Conservation (phyloP, 2,888 invertebrate species). For the Cantharis nigra region DNA sequence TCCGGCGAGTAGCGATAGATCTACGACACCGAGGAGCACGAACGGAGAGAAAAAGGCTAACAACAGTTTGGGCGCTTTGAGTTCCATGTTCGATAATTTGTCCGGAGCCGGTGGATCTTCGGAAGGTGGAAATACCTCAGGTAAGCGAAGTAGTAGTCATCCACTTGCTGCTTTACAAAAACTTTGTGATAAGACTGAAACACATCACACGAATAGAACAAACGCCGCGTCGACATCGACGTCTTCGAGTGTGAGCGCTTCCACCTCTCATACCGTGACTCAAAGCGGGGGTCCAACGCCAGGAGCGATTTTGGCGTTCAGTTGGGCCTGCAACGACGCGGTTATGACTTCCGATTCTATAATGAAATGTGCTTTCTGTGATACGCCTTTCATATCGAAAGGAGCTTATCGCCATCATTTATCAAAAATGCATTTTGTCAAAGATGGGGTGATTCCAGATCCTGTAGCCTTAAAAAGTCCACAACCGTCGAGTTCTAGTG, state of each 20-base stretch:
- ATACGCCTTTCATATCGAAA: conserved; percentile 94
- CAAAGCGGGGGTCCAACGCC: conserved; percentile 63
- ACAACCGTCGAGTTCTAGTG: conserved; percentile 46
- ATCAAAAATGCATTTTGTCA: conserved; percentile 94
- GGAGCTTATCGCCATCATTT: conserved; percentile 96
- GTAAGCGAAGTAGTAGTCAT: conserved; percentile 77
- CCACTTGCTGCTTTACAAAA: conserved; percentile 94
- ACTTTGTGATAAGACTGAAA: conserved; percentile 94
- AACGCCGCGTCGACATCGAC: conserved; percentile 43
- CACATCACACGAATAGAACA: conserved; percentile 62
- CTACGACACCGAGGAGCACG: conserved; percentile 73
- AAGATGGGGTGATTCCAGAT: conserved; percentile 85
- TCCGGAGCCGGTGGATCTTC: conserved; percentile 61
- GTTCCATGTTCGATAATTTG: conserved; percentile 88
- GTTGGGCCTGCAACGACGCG: conserved; percentile 94
- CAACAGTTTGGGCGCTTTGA: conserved; percentile 79
- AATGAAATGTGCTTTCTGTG: conserved; percentile 94
- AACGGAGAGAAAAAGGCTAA: conserved; percentile 63
- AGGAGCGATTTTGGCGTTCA: conserved; percentile 86
- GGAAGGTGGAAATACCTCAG: conserved; percentile 59
- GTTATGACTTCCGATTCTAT: conserved; percentile 84
- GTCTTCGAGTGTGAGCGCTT: conserved; percentile 43
- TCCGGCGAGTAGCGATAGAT: conserved; percentile 77
- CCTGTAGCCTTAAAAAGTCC: conserved; percentile 64
- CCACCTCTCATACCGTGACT: conserved; percentile 44